Evolutionary conservation across 2,888 invertebrate species (phyloP), one percentile per base, ranked within the genome.

Genomic region (Cerceris rybyensis): DNA sequence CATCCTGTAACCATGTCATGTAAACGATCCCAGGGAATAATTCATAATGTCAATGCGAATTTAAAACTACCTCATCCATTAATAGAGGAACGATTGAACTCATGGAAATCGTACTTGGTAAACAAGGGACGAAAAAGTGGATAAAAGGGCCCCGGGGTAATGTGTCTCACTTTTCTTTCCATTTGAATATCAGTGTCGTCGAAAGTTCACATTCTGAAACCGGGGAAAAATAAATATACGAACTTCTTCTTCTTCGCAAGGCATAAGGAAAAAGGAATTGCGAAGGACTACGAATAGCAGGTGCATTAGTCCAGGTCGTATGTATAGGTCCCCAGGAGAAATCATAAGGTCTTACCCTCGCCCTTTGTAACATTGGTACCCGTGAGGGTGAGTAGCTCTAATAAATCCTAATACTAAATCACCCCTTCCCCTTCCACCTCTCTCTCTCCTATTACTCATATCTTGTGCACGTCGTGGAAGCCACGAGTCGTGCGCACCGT

Each of bases 371-470:
- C 67, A 64, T 54, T 55, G 73, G 66, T 46, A 81, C 74, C 81
- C 79, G 79, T 83, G 80, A 83, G 84, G 86, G 83, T 74, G 84
- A 89, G 85, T 84, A 82, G 81, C 80, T 86, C 88, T 91, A 90
- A 91, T 91, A 91, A 91, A 91, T 91, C 91, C 90, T 89, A 91
- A 91, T 91, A 91, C 88, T 89, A 89, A 90, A 91, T 91, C 91
- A 87, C 86, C 90, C 90, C 88, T 83, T 75, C 57, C 43, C 28
- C 43, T 55, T 85, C 82, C 63, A 60, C 49, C 57, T 63, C 61
- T 55, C 80, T 61, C 16, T 42, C 16, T 61, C 74, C 85, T 87
- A 89, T 90, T 90, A 90, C 90, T 90, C 90, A 90, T 91, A 91
- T 90, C 87, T 89, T 84, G 75, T 82, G 61, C 63, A 74, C 60